Evolutionary conservation across 1,140 invertebrate genomes (phyloP).

Genomic region (Cotesia chilonis): DNA sequence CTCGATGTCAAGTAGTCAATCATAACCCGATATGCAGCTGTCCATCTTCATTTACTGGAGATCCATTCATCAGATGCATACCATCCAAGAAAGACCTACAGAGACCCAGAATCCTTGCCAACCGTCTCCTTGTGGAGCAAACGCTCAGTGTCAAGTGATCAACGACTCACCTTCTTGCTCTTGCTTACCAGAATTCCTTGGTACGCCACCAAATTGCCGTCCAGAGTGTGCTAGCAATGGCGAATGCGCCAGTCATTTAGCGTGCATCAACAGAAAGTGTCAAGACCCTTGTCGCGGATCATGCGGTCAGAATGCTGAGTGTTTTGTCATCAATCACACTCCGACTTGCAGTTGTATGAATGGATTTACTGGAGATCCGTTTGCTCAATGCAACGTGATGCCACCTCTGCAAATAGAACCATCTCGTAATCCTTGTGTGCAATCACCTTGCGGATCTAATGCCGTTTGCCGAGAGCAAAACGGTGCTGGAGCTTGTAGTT

Average conservation of each 20-base stretch:
- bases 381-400: constrained; percentile 70
- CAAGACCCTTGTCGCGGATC: constrained; percentile 73
- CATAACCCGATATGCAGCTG: constrained; percentile 73
- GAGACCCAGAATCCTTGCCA: constrained; percentile 68
- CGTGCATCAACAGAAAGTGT: constrained; percentile 77
- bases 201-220: constrained; percentile 72
- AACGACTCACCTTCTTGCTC: constrained; percentile 73
- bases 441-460: constrained; percentile 79
- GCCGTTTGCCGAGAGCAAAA: constrained; percentile 75
- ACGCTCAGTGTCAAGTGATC: constrained; percentile 71
- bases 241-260: constrained; percentile 72
- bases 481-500: constrained; percentile 74
- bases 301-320: constrained; percentile 75
- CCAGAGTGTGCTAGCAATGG: constrained; percentile 74
- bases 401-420: constrained; percentile 49
- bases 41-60: constrained; percentile 68
- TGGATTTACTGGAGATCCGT: constrained; percentile 75
- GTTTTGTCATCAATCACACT: constrained; percentile 76
- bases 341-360: constrained; percentile 74
- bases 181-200: constrained; percentile 71
- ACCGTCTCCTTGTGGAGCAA: constrained; percentile 75
- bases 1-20: constrained; percentile 71
- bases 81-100: constrained; percentile 33
- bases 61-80: constrained; percentile 70
- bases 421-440: constrained; percentile 68